Conservation (phyloP, 2,113 vertebrate species). For the Eulacestoma nigropectus region DNA sequence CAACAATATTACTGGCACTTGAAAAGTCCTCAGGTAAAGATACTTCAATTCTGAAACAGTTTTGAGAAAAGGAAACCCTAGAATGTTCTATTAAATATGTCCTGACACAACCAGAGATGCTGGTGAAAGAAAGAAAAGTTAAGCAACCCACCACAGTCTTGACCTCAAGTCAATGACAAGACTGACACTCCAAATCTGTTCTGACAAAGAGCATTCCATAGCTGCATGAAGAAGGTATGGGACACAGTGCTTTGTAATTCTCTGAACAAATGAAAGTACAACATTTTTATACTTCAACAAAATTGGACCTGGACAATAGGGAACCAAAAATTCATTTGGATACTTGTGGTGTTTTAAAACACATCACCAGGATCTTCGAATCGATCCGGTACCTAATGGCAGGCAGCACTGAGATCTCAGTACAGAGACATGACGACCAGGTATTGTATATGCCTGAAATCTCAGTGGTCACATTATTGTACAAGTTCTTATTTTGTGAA, state of each 20-base stretch:
- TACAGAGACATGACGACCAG: neutral
- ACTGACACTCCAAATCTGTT: constrained; percentile 49
- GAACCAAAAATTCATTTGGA: constrained; percentile 74
- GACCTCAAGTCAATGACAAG: constrained; percentile 59
- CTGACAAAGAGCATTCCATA: constrained; percentile 43
- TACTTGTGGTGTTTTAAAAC: constrained; percentile 68
- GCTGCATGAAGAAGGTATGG: constrained; percentile 36
- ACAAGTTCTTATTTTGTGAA: constrained; percentile 12
- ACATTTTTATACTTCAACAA: constrained; percentile 65
- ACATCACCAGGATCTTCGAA: constrained; percentile 58
- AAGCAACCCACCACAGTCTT: constrained; percentile 43
- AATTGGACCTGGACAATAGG: constrained; percentile 65
- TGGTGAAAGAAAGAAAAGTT: constrained; percentile 51
- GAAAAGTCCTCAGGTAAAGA: neutral
- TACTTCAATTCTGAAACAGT: neutral
- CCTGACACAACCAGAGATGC: neutral
- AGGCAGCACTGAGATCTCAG: constrained; percentile 29
- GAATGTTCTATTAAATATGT: constrained; percentile 4
- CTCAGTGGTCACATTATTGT: constrained; percentile 28
- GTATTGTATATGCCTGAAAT: constrained; percentile 50
- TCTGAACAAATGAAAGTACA: constrained; percentile 62
- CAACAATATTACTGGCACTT: neutral
- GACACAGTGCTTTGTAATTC: constrained; percentile 55
- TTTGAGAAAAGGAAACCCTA: neutral
- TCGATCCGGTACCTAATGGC: constrained; percentile 45